Evolutionary conservation across 2,888 invertebrate genomes (phyloP), one percentile per base, ranked within the genome.

Genomic region (Iselma pallidipennis): DNA sequence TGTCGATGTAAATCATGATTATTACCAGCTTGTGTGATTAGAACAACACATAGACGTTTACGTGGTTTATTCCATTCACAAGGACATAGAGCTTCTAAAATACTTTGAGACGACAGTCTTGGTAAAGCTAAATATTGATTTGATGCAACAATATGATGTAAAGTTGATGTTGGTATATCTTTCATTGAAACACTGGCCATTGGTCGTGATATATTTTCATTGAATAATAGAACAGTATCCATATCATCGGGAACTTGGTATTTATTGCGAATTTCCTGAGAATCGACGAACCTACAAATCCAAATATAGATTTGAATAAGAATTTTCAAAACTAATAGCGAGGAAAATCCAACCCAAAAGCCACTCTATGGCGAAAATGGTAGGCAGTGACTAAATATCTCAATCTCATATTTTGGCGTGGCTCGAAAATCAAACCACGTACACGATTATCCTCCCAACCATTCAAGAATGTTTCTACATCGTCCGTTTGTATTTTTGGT

Each of bases 361-460:
- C 90, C 48, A 96, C 92, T 67, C 92, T 85, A 74, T 92, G 91
- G 71, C 92, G 86, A 80, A 94, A 94, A 78, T 91, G 90, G 82
- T 90, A 96, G 31, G 96, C 96, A 65, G 93, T 89, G 66, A 96
- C 86, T 67, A 96, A 84, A 83, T 96, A 98, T 66, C 97, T 84
- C 57, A 97, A 85, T 55, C 95, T 87, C 57, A 94, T 88, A 10
- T 88, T 87, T 65, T 86, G 87, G 61, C 89, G 85, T 63, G 91
- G 91, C 76, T 94, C 92, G 81, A 96, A 93, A 74, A 97, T 90
- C 58, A 98, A 83, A 28, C 93, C 95, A 67, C 96, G 87, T 45
- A 97, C 94, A 80, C 90, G 87, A 81, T 98, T 98, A 82, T 98
- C 97, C 63, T 88, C 87, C 91, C 96, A 97, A 56, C 95, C 95